A percentile compares a stretch with the other conserved stretches of the same genome.
These are phyloP conservation scores for Glandiceps talaboti DNA, from an alignment of 53 echinoderm and acorn worm species.

Conservation along the genomic window DNA sequence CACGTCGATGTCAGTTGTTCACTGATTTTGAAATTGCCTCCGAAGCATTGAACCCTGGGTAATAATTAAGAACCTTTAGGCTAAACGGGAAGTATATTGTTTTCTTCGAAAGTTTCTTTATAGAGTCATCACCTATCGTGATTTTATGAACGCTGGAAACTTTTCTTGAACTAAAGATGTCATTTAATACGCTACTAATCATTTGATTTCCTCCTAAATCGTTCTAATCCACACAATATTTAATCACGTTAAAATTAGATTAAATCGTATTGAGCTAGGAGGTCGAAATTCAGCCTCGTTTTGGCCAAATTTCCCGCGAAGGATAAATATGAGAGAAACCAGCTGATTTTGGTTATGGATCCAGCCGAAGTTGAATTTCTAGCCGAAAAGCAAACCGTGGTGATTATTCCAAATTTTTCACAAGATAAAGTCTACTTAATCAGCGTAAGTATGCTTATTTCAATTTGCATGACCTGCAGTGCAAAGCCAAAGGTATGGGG, in stretches of 20 bases:
- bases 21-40: background rate
- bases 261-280: background rate
- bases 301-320: background rate
- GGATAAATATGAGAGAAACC: background rate
- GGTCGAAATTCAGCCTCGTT: background rate
- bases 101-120: no score
- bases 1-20: background rate
- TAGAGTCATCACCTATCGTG: no score
- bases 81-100: background rate
- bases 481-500: no score
- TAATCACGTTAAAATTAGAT: no score
- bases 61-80: background rate
- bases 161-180: no score
- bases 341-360: constrained; percentile 36
- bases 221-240: no score
- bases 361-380: constrained; percentile 89
- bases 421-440: constrained; percentile 87
- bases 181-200: no score
- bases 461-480: no score
- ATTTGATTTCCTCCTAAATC: no score
- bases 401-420: constrained; percentile 87
- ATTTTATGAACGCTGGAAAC: no score
- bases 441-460: constrained; percentile 20
- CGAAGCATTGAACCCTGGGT: background rate
- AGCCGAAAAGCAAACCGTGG: constrained; percentile 80